Conservation (phyloP, 2,113 vertebrate species). For the Atrichornis clamosus region DNA sequence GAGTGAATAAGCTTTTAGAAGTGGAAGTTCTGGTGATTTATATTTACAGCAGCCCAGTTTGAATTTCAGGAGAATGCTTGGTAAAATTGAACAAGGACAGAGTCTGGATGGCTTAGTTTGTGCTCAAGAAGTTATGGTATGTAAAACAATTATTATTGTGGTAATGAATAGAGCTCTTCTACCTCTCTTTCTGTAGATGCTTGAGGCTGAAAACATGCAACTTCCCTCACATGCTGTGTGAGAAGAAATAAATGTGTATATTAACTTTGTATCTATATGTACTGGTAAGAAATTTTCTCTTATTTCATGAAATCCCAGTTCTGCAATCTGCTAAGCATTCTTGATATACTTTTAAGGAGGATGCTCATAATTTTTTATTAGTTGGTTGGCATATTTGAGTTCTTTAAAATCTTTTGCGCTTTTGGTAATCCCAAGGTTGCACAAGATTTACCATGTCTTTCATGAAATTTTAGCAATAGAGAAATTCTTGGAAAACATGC, state of each 20-base stretch:
- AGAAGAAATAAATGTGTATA: not conserved
- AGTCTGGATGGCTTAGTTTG: not conserved
- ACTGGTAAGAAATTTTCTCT: not conserved
- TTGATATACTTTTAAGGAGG: fast-evolving
- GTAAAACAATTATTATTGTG: not conserved
- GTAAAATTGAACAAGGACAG: not conserved
- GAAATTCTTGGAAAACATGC: not conserved
- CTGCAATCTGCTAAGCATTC: not conserved
- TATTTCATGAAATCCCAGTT: not conserved
- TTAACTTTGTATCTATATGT: not conserved
- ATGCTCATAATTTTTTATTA: not conserved
- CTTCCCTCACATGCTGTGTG: not conserved
- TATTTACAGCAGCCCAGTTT: constrained; percentile 26
- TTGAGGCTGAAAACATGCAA: not conserved
- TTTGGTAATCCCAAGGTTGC: not conserved
- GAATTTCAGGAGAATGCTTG: constrained; percentile 28
- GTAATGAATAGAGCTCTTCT: not conserved
- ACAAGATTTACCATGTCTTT: not conserved
- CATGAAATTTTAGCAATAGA: not conserved
- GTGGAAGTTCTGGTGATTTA: not conserved
- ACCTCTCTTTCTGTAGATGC: not conserved
- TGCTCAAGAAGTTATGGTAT: not conserved
- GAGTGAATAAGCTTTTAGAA: constrained; percentile 25
- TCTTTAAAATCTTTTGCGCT: not conserved
- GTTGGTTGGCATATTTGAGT: not conserved